phyloP scores from a whole-genome alignment of 1,140 invertebrate genomes.

The Zaprionus lachaisei region DNA sequence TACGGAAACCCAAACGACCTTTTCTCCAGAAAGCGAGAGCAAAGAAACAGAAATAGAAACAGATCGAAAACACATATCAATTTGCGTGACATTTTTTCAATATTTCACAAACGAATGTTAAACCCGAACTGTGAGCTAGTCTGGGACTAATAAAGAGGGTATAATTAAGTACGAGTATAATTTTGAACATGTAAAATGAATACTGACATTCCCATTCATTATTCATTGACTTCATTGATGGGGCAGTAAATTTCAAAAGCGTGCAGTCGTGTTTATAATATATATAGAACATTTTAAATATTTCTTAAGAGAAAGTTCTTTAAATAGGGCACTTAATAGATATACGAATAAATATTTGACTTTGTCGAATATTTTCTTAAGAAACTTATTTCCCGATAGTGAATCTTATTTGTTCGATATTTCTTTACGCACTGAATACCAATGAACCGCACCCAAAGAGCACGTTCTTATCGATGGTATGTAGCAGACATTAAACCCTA shows the following conservation, averaged over 20 bases:
- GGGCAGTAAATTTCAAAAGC: neutral
- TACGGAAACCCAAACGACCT: conserved; percentile 5
- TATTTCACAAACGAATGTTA: conserved; percentile 14
- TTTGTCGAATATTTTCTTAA: neutral
- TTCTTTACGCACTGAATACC: neutral
- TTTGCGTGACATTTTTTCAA: conserved; percentile 40
- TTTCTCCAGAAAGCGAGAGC: conserved; percentile 7
- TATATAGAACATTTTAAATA: neutral
- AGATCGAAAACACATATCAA: neutral
- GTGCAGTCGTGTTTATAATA: neutral
- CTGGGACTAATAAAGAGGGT: neutral
- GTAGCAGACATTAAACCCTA: conserved; percentile 1
- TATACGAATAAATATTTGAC: neutral
- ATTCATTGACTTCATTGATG: conserved; percentile 10
- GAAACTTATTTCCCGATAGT: neutral
- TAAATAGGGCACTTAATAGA: neutral
- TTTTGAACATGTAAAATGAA: neutral
- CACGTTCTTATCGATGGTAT: conserved; percentile 1
- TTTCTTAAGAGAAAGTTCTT: too few species aligned
- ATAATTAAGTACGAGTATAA: conserved; percentile 1
- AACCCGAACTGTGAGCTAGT: neutral
- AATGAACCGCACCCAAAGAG: neutral
- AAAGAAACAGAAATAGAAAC: neutral
- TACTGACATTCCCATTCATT: neutral
- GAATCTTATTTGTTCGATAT: neutral